Evolutionary conservation across 2,888 invertebrate genomes (phyloP).

Genomic region (Adelognathus sp.): DNA sequence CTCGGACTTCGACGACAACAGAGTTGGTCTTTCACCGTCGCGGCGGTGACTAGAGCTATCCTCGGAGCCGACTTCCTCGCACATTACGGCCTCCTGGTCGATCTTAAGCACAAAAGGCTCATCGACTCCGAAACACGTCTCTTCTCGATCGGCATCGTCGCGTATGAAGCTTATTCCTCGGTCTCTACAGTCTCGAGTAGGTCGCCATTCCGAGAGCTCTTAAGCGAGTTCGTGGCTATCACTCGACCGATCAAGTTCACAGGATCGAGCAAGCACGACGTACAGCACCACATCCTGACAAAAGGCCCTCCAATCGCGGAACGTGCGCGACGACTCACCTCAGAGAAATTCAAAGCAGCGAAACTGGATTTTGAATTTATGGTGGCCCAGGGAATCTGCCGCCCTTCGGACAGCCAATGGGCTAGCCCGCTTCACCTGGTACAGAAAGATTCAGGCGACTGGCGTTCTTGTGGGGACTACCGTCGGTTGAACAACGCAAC

Average conservation of each 20-base stretch:
- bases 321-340: constrained; percentile 71
- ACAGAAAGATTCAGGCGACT: constrained; percentile 63
- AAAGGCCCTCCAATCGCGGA: constrained; percentile 72
- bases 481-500: constrained; percentile 67
- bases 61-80: constrained; percentile 30
- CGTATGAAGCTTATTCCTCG: background rate
- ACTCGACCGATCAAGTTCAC: background rate
- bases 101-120: background rate
- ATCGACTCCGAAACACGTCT: background rate
- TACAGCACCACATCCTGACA: constrained; percentile 71
- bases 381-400: constrained; percentile 76
- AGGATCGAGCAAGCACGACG: background rate
- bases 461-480: constrained; percentile 69
- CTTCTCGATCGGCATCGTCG: background rate
- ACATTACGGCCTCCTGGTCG: constrained; percentile 9
- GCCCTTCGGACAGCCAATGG: constrained; percentile 78
- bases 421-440: constrained; percentile 75
- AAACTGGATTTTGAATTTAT: constrained; percentile 72
- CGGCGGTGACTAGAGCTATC: background rate
- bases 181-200: background rate
- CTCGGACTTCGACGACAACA: background rate
- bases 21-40: constrained; percentile 10
- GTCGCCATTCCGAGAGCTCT: constrained; percentile 10
- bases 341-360: constrained; percentile 70
- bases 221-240: constrained; percentile 12